These are phyloP conservation scores for Scaptomyza graminum DNA, from an alignment of 1,140 invertebrate genomes.

Conservation along the genomic window DNA sequence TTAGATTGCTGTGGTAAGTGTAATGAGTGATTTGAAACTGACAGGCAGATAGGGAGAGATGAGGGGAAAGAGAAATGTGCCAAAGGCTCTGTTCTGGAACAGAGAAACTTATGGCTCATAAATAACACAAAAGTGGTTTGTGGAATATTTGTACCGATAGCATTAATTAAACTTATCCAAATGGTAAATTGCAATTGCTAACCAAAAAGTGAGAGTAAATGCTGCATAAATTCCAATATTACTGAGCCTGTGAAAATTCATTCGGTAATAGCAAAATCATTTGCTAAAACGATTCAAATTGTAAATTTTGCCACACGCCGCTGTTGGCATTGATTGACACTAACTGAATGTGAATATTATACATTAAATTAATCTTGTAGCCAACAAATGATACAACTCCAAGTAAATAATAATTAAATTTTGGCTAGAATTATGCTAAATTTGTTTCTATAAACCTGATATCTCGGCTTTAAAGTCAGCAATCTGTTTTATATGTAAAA, in stretches of 20 bases:
- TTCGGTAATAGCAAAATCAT: slow-evolving; percentile 13
- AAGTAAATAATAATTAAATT: neutral
- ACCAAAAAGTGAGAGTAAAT: slow-evolving; percentile 19
- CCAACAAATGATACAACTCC: neutral
- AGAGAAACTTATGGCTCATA: slow-evolving; percentile 40
- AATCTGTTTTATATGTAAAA: slow-evolving; percentile 1
- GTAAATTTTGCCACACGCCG: neutral
- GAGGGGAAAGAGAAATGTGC: neutral
- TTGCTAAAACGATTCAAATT: slow-evolving; percentile 5
- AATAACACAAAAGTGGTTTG: slow-evolving; percentile 41
- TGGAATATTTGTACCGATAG: neutral
- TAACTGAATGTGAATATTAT: neutral
- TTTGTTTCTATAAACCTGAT: no score
- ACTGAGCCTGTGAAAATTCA: slow-evolving; percentile 2
- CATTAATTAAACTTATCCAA: slow-evolving; percentile 29
- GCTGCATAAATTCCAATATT: neutral
- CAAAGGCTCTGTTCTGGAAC: slow-evolving; percentile 26
- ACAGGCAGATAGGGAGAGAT: slow-evolving; percentile 1
- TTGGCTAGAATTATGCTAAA: neutral
- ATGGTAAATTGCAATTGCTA: slow-evolving; percentile 1
- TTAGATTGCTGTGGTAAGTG: slow-evolving; percentile 51
- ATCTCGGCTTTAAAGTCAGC: slow-evolving; percentile 1
- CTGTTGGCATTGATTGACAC: slow-evolving; percentile 3
- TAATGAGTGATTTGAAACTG: slow-evolving; percentile 49
- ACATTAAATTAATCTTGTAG: neutral